These are phyloP conservation scores for Zosterops hypoxanthus DNA, from an alignment of 2,113 vertebrate species.

Conservation along the genomic window DNA sequence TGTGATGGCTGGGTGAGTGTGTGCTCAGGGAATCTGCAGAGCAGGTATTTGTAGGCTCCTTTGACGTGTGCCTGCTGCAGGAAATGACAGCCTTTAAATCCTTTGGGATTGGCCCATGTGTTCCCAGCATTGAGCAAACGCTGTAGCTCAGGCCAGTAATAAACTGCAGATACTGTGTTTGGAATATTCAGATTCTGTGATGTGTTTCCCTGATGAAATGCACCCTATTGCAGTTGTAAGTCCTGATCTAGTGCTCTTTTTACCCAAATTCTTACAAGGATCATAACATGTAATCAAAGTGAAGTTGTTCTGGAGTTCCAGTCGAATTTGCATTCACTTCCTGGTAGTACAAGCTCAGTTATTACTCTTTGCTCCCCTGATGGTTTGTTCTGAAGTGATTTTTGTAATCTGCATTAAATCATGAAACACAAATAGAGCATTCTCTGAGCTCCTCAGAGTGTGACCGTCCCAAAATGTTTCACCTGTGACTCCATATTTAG, in stretches of 20 bases:
- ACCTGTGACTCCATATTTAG: background rate
- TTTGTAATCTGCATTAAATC: background rate
- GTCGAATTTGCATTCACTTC: background rate
- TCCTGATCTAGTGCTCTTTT: background rate
- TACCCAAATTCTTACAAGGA: background rate
- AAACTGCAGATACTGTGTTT: background rate
- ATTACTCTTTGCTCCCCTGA: background rate
- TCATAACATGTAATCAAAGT: background rate
- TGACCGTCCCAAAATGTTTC: background rate
- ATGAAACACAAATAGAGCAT: background rate
- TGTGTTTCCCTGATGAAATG: background rate
- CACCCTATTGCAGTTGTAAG: background rate
- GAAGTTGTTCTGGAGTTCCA: background rate
- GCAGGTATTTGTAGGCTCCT: background rate
- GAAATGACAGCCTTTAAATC: background rate
- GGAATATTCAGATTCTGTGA: background rate
- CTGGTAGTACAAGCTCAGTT: background rate
- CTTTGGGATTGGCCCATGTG: background rate
- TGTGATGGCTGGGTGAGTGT: background rate
- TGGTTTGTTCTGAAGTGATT: background rate
- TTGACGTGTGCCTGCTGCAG: background rate
- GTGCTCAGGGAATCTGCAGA: background rate
- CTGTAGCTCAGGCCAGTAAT: background rate
- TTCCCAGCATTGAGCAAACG: conserved; percentile 6
- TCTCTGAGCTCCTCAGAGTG: background rate